Base-by-base conservation (phyloP, 2,113 vertebrate species). In the Eurypyga helias region DNA sequence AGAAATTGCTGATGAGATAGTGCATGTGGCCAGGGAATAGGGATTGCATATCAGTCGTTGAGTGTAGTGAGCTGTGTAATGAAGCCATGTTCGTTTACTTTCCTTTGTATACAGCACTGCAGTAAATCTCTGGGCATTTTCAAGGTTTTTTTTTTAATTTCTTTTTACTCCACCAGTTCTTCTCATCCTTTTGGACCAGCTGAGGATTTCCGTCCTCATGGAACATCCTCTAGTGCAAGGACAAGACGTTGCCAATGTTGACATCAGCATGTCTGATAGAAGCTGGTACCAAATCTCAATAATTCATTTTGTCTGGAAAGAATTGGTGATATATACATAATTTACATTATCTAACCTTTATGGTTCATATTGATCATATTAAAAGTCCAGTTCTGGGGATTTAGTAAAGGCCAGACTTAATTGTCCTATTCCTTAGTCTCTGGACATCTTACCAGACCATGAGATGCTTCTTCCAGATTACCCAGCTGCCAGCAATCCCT, bases 21-120 rank as follows among this genome's bases (percentile, higher is more conserved):
- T 76, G 87, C 58, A 69, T 80, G 77, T 94, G 96, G 91, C 62
- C 70, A 55, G 67, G 79, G 95, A 94, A 20, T 9, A 54, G 94
- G 80, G 70, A 89, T 36, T 87, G 83, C 61, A 17, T 76, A 64
- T 93, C 93, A 41, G 78, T 73, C 86, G 62, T 54, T 69, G 82
- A 87, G 83, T 24, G 95, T 92, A 96, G 79, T 73, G 81, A 96
- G 96, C 95, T 96, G 95, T 97, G 94, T 95, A 97, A 98, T 94
- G 60, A 96, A 98, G 88, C 91, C 93, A 46, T 62, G 77, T 93
- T 95, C 97, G 93, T 93, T 97, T 97, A 54, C 79, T 96, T 93
- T 66, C 55, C 93, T 93, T 93, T 89, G 81, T 85, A 51, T 48
- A 31, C 51, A 71, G 82, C 58, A 41, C 45, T 97, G 90, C 94